These are phyloP conservation scores for Carassius auratus DNA, from an alignment of 2,113 vertebrate species.

Conservation along the genomic window DNA sequence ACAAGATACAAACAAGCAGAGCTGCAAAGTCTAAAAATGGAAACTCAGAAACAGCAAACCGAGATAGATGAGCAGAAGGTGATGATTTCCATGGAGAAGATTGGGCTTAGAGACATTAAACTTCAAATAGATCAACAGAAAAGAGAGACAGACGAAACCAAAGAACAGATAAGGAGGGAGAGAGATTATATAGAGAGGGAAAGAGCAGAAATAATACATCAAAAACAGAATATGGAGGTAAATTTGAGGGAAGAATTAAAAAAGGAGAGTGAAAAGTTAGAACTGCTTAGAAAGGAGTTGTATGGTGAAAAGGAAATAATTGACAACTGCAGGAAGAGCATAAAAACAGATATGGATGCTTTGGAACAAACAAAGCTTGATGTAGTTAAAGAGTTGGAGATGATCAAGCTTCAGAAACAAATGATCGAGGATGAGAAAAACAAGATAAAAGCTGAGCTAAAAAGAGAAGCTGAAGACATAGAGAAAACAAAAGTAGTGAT, in stretches of 20 bases:
- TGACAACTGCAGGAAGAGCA: background rate
- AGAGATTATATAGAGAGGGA: constrained; percentile 29
- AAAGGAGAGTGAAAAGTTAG: no score
- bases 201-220: background rate
- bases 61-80: background rate
- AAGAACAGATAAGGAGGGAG: constrained; percentile 24
- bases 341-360: background rate
- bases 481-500: constrained; percentile 45
- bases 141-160: constrained; percentile 47
- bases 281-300: background rate
- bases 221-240: background rate
- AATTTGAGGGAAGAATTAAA: no score
- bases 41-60: background rate
- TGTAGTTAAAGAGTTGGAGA: background rate
- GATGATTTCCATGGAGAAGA: background rate
- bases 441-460: constrained; percentile 27
- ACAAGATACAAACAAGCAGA: background rate
- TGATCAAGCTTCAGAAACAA: constrained; percentile 17
- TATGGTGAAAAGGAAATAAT: background rate
- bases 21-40: background rate
- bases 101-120: background rate
- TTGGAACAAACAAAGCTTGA: constrained; percentile 5
- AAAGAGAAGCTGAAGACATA: background rate
- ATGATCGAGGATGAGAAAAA: constrained; percentile 20
- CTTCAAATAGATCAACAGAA: background rate